A percentile compares a stretch with the other conserved stretches of the same genome.
These are phyloP conservation scores for Ceriagrion tenellum DNA, from an alignment of 2,888 invertebrate genomes.

Conservation along the genomic window DNA sequence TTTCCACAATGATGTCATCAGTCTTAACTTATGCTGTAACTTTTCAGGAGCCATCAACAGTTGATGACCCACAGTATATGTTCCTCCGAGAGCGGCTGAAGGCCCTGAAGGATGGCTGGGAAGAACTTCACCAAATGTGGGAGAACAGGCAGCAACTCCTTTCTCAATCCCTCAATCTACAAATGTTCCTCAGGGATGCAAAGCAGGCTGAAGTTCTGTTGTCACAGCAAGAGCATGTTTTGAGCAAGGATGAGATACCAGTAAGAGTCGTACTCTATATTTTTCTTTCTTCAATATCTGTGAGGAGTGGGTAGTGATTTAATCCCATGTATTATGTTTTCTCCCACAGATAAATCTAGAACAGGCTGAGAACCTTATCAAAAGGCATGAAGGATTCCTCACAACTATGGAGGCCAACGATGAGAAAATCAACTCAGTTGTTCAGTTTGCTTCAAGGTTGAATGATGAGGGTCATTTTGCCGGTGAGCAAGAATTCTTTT, in stretches of 20 bases:
- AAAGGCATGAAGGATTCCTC: constrained; percentile 98
- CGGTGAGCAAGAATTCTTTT: constrained; percentile 75
- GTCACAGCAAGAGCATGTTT: constrained; percentile 98
- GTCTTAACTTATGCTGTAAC: background rate
- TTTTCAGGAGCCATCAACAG: constrained; percentile 86
- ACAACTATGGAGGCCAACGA: constrained; percentile 99
- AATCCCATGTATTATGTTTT: constrained; percentile 57
- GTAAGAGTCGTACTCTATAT: constrained; percentile 77
- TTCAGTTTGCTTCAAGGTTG: constrained; percentile 94
- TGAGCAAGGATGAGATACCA: constrained; percentile 98
- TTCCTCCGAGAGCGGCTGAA: constrained; percentile 98
- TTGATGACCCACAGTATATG: constrained; percentile 99
- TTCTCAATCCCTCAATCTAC: constrained; percentile 96
- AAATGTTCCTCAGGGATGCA: constrained; percentile 97
- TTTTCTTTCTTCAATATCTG: background rate
- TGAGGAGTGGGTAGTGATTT: constrained; percentile 26
- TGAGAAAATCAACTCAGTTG: constrained; percentile 98
- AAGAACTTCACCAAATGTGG: constrained; percentile 99
- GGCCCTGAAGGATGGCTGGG: constrained; percentile 99
- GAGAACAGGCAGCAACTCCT: constrained; percentile 97
- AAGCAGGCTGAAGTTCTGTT: constrained; percentile 98
- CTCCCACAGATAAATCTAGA: constrained; percentile 86
- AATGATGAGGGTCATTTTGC: constrained; percentile 97
- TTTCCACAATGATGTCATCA: too few species aligned
- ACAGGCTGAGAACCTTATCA: constrained; percentile 97